Evolutionary conservation across 1,140 invertebrate genomes (phyloP), one percentile per base, ranked within the genome.

Genomic region (Laupala kohalensis): DNA sequence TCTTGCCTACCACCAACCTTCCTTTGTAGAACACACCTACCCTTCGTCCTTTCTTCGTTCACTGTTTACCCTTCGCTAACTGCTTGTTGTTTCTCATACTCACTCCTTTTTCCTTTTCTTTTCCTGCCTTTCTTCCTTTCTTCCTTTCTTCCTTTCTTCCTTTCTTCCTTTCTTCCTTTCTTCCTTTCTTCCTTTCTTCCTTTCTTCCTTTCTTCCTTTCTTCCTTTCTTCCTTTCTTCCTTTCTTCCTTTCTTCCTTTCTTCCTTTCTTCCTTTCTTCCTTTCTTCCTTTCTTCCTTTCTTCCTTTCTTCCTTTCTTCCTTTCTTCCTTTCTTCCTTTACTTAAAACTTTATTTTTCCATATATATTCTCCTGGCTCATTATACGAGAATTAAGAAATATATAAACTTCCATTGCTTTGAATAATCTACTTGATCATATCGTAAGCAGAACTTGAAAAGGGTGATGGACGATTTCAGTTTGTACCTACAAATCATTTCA

Each of bases 111-210:
- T 25, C 53, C 63, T 69, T 76, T 76, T 75, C 76, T 75, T 74
- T 69, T 78, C 76, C 69, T 69, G 62, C 66, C 24, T 67, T 74
- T 69, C 71, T 69, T 71, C 67, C 64, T 73, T 69, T 28, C 65
- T 69, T 25, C 30, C 30, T 53, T 69, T 69, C 67, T 25, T 28
- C 66, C 64, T 71, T 70, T 68, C 65, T 73, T 64, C 69, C 71
- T 74, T 74, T 71, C 71, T 66, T 63, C 64, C 67, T 23, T 5
- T 71, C 9, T 64, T 6, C 13, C 30, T 26, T 19, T 5, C 24
- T 24, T 27, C 27, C 30, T 28, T 67, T 37, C 23, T 67, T 25
- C 65, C 25, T 30, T 25, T 25, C 69, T 69, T 29, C 37, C 37
- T 62, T 62, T 19, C 37, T 62, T 62, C 19, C 37, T 9, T 19